phyloP scores from a whole-genome alignment of 92 coral and sea anemone genomes.

The Zoanthus sociatus region DNA sequence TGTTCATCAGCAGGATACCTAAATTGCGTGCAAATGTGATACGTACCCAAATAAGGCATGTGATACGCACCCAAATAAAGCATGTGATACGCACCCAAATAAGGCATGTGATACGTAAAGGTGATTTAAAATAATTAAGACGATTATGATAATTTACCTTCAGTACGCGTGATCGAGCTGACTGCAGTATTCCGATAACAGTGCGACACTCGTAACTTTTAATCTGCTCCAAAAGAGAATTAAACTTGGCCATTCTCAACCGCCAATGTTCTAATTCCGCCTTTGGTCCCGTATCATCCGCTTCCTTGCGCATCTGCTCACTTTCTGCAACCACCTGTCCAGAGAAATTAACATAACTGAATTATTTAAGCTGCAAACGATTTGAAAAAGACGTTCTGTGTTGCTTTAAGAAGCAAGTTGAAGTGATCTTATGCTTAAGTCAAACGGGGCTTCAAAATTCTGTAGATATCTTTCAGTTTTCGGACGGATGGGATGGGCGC shows the following conservation, averaged over 20 bases:
- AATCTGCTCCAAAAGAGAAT: constrained; percentile 86
- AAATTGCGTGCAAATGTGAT: no score
- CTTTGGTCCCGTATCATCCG: constrained; percentile 94
- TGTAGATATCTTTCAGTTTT: no score
- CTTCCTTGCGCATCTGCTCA: constrained; percentile 94
- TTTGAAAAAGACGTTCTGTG: not conserved
- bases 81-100: not conserved
- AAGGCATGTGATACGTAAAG: not conserved
- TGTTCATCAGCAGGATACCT: no score
- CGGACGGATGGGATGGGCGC: no score
- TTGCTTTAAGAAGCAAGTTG: not conserved
- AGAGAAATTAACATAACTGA: not conserved
- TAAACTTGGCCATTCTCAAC: constrained; percentile 92
- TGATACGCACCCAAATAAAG: no score
- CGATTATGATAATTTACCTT: constrained; percentile 55
- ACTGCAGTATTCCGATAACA: constrained; percentile 70
- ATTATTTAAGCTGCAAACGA: not conserved
- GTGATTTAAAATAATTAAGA: not conserved
- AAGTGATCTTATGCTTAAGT: no score
- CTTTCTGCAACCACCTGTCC: constrained; percentile 88
- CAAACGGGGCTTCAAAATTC: no score
- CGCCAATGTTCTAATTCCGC: constrained; percentile 94
- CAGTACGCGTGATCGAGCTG: constrained; percentile 82
- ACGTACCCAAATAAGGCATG: no score
- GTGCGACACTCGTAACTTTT: constrained; percentile 73